Base-by-base conservation (phyloP, 1,140 invertebrate species). In the Brachionus rotundiformis region DNA sequence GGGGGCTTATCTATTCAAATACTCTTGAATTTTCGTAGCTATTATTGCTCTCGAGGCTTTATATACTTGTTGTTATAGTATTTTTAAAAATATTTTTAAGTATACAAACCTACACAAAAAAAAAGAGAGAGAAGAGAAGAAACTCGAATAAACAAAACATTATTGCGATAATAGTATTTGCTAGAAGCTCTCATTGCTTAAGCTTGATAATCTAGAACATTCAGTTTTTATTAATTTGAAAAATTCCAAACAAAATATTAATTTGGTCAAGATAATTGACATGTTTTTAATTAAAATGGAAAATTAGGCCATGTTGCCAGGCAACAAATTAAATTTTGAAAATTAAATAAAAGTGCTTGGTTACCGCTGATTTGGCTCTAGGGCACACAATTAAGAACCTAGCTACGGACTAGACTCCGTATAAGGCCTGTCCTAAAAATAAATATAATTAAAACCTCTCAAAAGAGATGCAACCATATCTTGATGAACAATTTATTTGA, bases 61-160 rank as follows among this genome's bases (percentile, higher is more conserved):
- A 44, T 73, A 44, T 73, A 31, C 36, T 73, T 73, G 68, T 73
- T 73, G 68, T 73, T 73, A 73, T 73, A 73, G 68, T 73, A 73
- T 47, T 73, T 68, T 71, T 44, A 25, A 27, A 29, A 68, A 44
- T 73, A 73, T 41, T 71, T 71, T 39, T 36, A 44, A 44, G 63
- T 68, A 19, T 68, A 68, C 13, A 68, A 68, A 33, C 63, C 63
- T 68, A 68, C 63, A 68, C 33, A 68, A 19, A 68, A 68, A 68
- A 68, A 68, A 63, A 31, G 3, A 63, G n/a, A 54, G 19, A 54
- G 47, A 54, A 54, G 19, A 54, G 47, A 54, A 54, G 47, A 54
- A 54, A 54, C 63, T 68, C 13, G 31, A 68, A 68, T 36, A 68
- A 68, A 39, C 63, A 68, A 68, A 68, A 68, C 63, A 68, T 68